These are phyloP conservation scores for Dryadula phaetusa DNA, from an alignment of 2,888 invertebrate genomes.

Conservation along the genomic window DNA sequence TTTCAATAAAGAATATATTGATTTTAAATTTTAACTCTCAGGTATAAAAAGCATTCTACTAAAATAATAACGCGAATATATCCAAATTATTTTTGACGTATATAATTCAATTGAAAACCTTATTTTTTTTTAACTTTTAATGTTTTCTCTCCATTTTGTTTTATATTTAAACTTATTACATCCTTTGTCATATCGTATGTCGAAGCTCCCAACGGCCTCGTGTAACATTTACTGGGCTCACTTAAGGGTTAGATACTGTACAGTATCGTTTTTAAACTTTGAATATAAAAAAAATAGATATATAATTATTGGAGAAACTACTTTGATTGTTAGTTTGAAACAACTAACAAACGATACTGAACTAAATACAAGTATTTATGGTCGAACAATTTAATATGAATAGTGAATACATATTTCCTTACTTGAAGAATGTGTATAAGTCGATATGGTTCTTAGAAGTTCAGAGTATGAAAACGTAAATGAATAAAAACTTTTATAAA, in stretches of 20 bases:
- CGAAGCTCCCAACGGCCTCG: background rate
- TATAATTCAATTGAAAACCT: too few relatives aligned
- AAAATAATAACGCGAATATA: too few relatives aligned
- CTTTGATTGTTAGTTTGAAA: background rate
- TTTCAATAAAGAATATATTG: too few relatives aligned
- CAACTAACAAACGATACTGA: background rate
- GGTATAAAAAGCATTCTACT: too few relatives aligned
- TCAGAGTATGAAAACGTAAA: too few relatives aligned
- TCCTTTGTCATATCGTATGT: background rate
- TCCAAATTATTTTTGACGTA: too few relatives aligned
- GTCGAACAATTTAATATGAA: background rate
- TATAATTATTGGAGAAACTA: conserved; percentile 9
- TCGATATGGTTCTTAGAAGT: too few relatives aligned
- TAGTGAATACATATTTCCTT: background rate
- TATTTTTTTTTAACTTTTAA: too few relatives aligned
- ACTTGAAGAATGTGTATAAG: background rate
- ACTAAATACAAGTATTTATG: background rate
- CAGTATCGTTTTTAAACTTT: background rate
- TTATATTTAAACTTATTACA: background rate
- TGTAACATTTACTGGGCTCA: background rate
- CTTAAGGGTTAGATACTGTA: background rate
- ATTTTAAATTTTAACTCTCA: too few relatives aligned
- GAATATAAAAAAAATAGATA: conserved; percentile 15
- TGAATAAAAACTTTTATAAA: too few relatives aligned
- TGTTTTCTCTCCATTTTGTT: too few relatives aligned